Conservation (phyloP, 1,140 invertebrate genomes). For the Brachionus koreanus region DNA sequence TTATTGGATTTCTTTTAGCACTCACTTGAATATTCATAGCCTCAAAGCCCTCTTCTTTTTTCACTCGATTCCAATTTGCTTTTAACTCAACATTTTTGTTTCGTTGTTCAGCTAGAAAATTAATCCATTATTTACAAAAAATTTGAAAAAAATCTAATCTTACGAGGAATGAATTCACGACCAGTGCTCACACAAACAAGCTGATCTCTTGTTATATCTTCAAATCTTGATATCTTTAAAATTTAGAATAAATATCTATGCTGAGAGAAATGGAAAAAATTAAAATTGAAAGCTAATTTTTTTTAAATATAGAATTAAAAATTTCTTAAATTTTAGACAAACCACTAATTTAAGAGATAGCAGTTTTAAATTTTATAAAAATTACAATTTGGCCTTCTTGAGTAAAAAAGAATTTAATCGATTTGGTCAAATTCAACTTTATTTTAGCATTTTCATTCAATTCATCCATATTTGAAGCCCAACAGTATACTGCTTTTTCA, state of each 20-base stretch:
- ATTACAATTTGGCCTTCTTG: constrained; percentile 53
- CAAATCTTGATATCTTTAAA: constrained; percentile 50
- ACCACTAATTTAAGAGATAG: no score
- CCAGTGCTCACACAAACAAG: constrained; percentile 52
- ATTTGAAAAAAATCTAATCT: neutral
- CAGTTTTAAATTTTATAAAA: no score
- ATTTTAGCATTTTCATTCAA: constrained; percentile 52
- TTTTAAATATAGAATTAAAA: no score
- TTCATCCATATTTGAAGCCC: constrained; percentile 53
- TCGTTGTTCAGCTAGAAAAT: constrained; percentile 5
- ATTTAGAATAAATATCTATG: no score
- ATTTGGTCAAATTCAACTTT: constrained; percentile 53
- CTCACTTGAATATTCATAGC: constrained; percentile 52
- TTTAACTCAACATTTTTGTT: constrained; percentile 52
- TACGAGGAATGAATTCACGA: constrained; percentile 49
- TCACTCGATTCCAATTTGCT: constrained; percentile 56
- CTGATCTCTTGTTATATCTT: constrained; percentile 52
- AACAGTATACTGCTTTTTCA: constrained; percentile 52
- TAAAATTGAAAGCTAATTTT: no score
- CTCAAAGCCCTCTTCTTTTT: constrained; percentile 52
- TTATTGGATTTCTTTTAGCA: neutral
- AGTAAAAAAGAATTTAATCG: constrained; percentile 52
- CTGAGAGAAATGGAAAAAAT: neutral
- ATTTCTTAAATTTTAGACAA: no score
- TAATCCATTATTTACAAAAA: neutral